phyloP scores from a whole-genome alignment of 1,140 invertebrate genomes.

The Drosophila chauvacae region DNA sequence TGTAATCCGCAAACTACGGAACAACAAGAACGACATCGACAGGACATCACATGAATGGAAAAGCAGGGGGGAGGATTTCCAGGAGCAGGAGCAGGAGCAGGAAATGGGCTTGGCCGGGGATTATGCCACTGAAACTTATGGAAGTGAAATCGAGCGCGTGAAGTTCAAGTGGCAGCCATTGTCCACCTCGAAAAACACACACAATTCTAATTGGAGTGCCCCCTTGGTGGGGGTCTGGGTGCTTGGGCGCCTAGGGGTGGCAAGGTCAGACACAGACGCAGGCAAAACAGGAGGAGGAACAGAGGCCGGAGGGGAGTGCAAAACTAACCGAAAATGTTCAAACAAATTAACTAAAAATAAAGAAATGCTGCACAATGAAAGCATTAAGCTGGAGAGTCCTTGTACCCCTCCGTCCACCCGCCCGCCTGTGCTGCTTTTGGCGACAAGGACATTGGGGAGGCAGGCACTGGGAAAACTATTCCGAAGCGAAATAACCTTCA shows the following conservation, averaged over 20 bases:
- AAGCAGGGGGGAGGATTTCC: conserved; percentile 5
- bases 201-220: conserved; percentile 65
- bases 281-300: neutral
- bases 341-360: conserved; percentile 76
- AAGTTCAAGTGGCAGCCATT: conserved; percentile 68
- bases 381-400: conserved; percentile 56
- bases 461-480: conserved; percentile 2
- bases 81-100: neutral
- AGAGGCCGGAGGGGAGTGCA: neutral
- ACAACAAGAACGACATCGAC: conserved; percentile 39
- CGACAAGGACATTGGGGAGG: conserved; percentile 9
- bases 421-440: neutral
- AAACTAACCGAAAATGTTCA: conserved; percentile 67
- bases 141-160: conserved; percentile 76
- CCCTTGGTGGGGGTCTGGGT: neutral
- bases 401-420: neutral
- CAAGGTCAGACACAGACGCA: conserved; percentile 57
- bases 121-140: conserved; percentile 63
- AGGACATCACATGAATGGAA: conserved; percentile 30
- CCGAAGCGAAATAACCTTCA: rapidly evolving
- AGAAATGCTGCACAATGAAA: conserved; percentile 76
- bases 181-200: conserved; percentile 45
- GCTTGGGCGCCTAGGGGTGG: neutral
- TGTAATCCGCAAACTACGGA: conserved; percentile 67
- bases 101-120: conserved; percentile 32